phyloP scores from a whole-genome alignment of 37 sponge, comb jelly and placozoan species.

The Halichondria panicea region DNA sequence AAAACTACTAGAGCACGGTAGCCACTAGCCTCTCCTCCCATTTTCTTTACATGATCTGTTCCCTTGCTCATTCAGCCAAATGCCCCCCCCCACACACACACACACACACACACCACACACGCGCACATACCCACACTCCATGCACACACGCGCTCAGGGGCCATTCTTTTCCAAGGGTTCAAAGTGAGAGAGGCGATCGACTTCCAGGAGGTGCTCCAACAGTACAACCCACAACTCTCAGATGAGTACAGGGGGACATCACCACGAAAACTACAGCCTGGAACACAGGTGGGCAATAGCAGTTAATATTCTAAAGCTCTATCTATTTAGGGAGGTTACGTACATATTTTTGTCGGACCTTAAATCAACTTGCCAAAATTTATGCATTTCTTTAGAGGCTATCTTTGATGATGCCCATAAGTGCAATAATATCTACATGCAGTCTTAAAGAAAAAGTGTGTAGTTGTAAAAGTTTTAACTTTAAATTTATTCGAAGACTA shows the following conservation, averaged over 20 bases:
- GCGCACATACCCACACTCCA: not conserved
- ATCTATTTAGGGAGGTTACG: too few relatives aligned
- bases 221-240: conserved; percentile 48
- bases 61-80: not conserved
- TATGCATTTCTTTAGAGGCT: too few relatives aligned
- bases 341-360: too few relatives aligned
- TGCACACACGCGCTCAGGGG: conserved; percentile 27
- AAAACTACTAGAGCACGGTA: conserved; percentile 61
- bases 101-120: too few relatives aligned
- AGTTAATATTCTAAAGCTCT: too few relatives aligned
- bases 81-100: too few relatives aligned
- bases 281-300: conserved; percentile 58
- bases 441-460: too few relatives aligned
- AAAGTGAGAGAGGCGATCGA: conserved; percentile 26
- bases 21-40: not conserved
- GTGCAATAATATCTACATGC: too few relatives aligned
- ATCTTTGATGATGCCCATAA: too few relatives aligned
- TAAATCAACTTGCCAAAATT: too few relatives aligned
- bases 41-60: not conserved
- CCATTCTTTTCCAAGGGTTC: conserved; percentile 66
- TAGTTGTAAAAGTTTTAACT: too few relatives aligned
- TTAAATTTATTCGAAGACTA: too few relatives aligned
- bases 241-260: conserved; percentile 71
- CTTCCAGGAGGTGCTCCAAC: conserved; percentile 47
- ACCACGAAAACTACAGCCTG: conserved; percentile 54